A percentile compares a stretch with the other conserved stretches of the same genome.
phyloP scores from a whole-genome alignment of 2,888 invertebrate species.

The Sinopyrophorus schimmeli region DNA sequence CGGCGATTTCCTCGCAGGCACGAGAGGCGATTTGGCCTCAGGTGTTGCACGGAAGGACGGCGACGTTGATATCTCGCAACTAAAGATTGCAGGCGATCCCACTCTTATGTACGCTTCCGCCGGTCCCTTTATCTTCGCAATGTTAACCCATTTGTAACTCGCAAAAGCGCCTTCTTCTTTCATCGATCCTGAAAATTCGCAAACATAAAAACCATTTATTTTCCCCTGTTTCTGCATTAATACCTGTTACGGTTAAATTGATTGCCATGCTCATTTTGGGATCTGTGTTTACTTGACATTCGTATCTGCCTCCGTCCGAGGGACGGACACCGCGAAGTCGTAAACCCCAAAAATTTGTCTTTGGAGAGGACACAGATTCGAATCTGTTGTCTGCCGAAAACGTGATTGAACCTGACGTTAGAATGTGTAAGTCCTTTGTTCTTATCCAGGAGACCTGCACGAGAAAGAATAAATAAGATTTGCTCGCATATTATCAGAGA shows the following conservation, averaged over 20 bases:
- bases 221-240: constrained; percentile 31
- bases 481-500: no score
- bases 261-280: constrained; percentile 73
- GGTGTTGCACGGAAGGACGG: constrained; percentile 19
- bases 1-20: constrained; percentile 35
- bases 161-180: constrained; percentile 30
- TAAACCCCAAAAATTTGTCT: constrained; percentile 63
- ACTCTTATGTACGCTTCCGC: constrained; percentile 59
- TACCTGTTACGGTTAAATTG: constrained; percentile 66
- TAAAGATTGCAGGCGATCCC: constrained; percentile 61
- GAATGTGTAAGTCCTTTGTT: constrained; percentile 69
- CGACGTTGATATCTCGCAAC: constrained; percentile 59
- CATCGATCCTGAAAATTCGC: constrained; percentile 21
- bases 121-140: constrained; percentile 59
- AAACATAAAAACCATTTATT: background rate
- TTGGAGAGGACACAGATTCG: constrained; percentile 58
- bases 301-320: constrained; percentile 69
- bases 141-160: constrained; percentile 35
- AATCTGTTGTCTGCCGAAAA: constrained; percentile 73
- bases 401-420: constrained; percentile 65
- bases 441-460: constrained; percentile 76
- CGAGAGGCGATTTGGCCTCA: constrained; percentile 24
- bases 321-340: constrained; percentile 63
- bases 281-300: constrained; percentile 76
- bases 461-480: background rate